A percentile compares a stretch with the other conserved stretches of the same genome.
Conservation (phyloP, 1,140 invertebrate species). For the Ostrea edulis region DNA sequence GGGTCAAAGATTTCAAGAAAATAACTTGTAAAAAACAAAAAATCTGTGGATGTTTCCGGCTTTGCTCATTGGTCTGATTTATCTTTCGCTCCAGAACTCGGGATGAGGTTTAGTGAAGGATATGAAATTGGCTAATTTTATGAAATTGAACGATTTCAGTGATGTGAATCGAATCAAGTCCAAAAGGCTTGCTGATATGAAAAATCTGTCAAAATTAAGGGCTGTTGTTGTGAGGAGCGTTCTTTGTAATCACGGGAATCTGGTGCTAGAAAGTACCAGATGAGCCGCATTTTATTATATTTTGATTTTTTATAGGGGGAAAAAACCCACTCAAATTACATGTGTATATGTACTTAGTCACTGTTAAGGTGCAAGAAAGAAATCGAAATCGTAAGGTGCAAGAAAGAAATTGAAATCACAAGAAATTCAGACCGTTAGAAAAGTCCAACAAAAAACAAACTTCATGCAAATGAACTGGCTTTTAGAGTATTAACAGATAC, state of each 20-base stretch:
- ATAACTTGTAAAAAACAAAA: not conserved
- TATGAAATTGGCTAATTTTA: conserved; percentile 36
- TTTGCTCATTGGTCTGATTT: not conserved
- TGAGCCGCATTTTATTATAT: conserved; percentile 1
- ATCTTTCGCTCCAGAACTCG: not conserved
- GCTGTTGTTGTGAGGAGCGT: not conserved
- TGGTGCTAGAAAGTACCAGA: not conserved
- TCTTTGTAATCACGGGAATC: not conserved
- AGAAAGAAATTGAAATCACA: not conserved
- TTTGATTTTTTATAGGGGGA: not conserved
- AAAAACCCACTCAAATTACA: not conserved
- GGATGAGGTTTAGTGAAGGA: not conserved
- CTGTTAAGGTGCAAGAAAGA: not conserved
- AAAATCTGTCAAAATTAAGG: conserved; percentile 35
- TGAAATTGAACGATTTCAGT: conserved; percentile 28
- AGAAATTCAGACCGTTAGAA: not conserved
- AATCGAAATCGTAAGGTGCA: not conserved
- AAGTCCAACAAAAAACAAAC: not conserved
- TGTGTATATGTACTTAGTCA: not conserved
- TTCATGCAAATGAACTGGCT: not conserved
- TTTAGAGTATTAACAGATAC: not conserved
- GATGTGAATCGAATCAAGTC: conserved; percentile 16
- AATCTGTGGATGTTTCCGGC: conserved; percentile 6
- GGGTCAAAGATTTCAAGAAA: not conserved
- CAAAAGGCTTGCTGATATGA: conserved; percentile 35